Base-by-base conservation (phyloP, 2,888 invertebrate genomes). In the Pimpla rufipes region DNA sequence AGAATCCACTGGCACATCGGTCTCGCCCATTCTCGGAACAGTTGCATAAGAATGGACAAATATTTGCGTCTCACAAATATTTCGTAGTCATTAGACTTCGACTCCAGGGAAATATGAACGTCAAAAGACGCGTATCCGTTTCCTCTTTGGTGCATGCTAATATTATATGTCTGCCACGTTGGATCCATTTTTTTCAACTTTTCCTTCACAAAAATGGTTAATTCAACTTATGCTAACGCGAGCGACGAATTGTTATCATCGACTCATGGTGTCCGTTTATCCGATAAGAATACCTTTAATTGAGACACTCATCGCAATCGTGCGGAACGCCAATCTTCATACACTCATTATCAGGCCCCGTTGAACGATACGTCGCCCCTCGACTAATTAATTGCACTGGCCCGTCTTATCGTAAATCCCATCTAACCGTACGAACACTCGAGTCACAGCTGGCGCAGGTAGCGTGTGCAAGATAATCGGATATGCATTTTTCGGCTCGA, bases 1-100 rank as follows among this genome's bases (percentile, higher is more conserved):
- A 21, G 10, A 37, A 50, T 50, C 45, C 37, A 37, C 35, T n/a
- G 21, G 29, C 50, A 50, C 29, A 29, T n/a, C 6, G 50, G 62
- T 37, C 76, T 73, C 73, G 55, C 79, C 79, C 52, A 79, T 85
- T 84, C 85, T 78, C 55, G 29, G 86, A 81, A 84, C 70, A 81
- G 78, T 85, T 86, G 78, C 85, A 84, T 83, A 86, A 86, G 73
- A 76, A 79, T 79, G 59, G 62, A 55, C 67, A 86, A 85, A 86
- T 79, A 74, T 79, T 85, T 81, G 75, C 37, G 70, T 13, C 6
- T 70, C 35, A 47, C 74, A 84, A 84, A 81, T 81, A 84, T 81
- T 75, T 75, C 57, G 18, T 67, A n/a, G 29, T 68, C 64, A 62
- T 64, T 45, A 52, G 71, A 66, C n/a, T 16, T 70, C 47, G 50